phyloP scores from a whole-genome alignment of 2,113 vertebrate genomes.

The Sminthopsis crassicaudata region DNA sequence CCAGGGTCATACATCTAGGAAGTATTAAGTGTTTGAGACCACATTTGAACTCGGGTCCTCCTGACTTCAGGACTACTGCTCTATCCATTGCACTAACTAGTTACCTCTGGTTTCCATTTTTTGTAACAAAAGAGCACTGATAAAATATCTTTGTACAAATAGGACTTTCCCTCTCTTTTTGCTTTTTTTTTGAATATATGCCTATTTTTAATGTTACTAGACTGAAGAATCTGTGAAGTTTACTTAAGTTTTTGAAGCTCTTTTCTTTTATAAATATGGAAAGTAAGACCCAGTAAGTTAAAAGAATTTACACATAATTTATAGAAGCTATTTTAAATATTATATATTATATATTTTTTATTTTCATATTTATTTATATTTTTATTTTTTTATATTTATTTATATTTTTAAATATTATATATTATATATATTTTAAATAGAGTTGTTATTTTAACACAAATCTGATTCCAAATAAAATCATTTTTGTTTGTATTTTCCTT shows the following conservation, averaged over 20 bases:
- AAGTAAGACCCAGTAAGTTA: not conserved
- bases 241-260: not conserved
- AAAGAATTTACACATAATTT: not conserved
- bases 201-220: not conserved
- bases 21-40: too few species aligned
- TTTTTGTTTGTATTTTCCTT: not conserved
- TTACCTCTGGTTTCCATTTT: not conserved
- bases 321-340: too few species aligned
- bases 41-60: too few species aligned
- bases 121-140: not conserved
- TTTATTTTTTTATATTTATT: too few species aligned
- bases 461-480: not conserved
- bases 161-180: not conserved
- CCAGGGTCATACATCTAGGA: too few species aligned
- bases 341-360: too few species aligned
- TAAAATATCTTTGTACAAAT: not conserved
- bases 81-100: too few species aligned
- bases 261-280: not conserved
- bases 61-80: too few species aligned
- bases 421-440: too few species aligned
- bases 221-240: not conserved
- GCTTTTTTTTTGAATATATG: not conserved
- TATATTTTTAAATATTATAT: too few species aligned
- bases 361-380: too few species aligned
- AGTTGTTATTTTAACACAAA: not conserved